phyloP scores from a whole-genome alignment of 2,888 invertebrate species.

The Gymnocheta viridis region DNA sequence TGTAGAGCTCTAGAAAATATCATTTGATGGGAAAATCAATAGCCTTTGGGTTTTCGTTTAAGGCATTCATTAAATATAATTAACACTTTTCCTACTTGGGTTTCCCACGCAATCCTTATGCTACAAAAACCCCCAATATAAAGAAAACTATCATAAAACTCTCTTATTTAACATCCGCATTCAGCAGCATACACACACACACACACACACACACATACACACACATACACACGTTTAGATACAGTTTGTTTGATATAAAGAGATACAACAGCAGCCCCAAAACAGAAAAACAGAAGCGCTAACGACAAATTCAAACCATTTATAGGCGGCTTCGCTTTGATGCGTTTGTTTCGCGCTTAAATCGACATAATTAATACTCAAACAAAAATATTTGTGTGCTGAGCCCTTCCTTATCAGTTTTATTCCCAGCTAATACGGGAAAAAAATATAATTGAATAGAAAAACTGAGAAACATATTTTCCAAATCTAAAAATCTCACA shows the following conservation, averaged over 20 bases:
- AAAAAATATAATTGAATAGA: background rate
- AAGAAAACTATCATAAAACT: constrained; percentile 69
- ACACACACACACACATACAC: background rate
- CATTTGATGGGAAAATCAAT: constrained; percentile 49
- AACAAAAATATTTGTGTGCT: constrained; percentile 80
- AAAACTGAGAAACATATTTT: constrained; percentile 18
- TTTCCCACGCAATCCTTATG: constrained; percentile 75
- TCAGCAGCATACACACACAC: background rate
- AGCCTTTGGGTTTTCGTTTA: constrained; percentile 17
- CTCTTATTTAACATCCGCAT: constrained; percentile 53
- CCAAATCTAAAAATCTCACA: constrained; percentile 36
- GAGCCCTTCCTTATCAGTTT: constrained; percentile 77
- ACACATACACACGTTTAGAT: background rate
- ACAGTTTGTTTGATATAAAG: constrained; percentile 47
- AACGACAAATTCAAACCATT: constrained; percentile 71
- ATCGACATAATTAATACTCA: constrained; percentile 75
- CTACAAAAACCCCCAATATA: constrained; percentile 72
- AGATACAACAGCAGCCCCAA: background rate
- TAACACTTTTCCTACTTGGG: constrained; percentile 73
- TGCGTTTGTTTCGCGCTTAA: constrained; percentile 70
- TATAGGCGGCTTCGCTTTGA: constrained; percentile 53
- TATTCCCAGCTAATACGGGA: constrained; percentile 22
- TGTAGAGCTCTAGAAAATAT: constrained; percentile 70
- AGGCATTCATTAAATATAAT: constrained; percentile 71
- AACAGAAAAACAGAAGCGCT: constrained; percentile 79